Evolutionary conservation across 2,888 invertebrate species (phyloP).

Genomic region (Eutolmus rufibarbis): DNA sequence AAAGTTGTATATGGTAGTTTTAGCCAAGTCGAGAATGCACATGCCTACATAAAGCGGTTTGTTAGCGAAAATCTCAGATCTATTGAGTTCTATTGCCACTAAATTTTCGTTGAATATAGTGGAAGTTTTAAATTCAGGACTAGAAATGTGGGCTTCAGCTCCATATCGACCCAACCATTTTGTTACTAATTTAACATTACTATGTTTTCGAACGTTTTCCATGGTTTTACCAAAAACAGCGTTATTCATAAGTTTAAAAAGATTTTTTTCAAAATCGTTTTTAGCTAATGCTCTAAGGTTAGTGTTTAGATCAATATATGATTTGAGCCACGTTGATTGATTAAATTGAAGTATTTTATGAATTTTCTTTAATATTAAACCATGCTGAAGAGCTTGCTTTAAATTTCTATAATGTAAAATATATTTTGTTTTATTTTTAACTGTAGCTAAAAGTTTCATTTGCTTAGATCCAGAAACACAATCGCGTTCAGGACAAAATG

Average conservation of each 20-base stretch:
- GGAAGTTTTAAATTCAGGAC: slow-evolving; percentile 35
- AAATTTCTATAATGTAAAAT: slow-evolving; percentile 53
- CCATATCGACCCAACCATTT: slow-evolving; percentile 47
- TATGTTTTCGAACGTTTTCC: slow-evolving; percentile 49
- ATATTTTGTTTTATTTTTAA: slow-evolving; percentile 49
- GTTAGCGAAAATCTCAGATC: slow-evolving; percentile 42
- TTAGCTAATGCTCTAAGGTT: not conserved
- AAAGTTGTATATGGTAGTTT: not conserved
- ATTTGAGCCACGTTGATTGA: slow-evolving; percentile 48
- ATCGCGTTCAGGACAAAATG: too few species aligned
- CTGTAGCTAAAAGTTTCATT: too few species aligned
- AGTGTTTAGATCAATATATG: not conserved
- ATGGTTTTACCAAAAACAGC: slow-evolving; percentile 45
- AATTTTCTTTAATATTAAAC: slow-evolving; percentile 52
- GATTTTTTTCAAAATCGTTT: not conserved
- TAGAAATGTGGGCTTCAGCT: slow-evolving; percentile 14
- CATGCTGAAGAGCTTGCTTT: slow-evolving; percentile 52
- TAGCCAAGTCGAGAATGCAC: not conserved
- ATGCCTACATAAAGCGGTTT: slow-evolving; percentile 43
- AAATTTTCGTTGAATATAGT: slow-evolving; percentile 36
- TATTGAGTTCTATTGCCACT: not conserved
- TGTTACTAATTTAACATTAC: slow-evolving; percentile 45
- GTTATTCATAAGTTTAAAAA: slow-evolving; percentile 20
- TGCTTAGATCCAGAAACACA: too few species aligned
- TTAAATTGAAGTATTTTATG: slow-evolving; percentile 52